Evolutionary conservation across 2,888 invertebrate species (phyloP), one percentile per base, ranked within the genome.

Genomic region (Thalpophila matura): DNA sequence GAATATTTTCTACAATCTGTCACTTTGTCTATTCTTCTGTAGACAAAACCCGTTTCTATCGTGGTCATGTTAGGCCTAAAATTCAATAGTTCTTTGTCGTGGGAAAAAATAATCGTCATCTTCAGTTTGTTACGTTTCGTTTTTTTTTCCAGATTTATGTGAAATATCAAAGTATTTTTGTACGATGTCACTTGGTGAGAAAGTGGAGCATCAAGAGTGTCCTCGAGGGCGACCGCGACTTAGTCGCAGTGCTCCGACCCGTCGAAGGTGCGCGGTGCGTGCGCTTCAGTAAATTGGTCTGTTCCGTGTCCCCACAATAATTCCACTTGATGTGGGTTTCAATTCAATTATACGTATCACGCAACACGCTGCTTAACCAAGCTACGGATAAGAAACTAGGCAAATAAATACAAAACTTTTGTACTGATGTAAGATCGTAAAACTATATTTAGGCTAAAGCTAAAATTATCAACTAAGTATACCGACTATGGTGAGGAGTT

Each of bases 291-390:
- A 87, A 88, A 89, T 89, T 85, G 82, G 75, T 66, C 70, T 78
- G 85, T 89, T 88, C 84, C 88, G 86, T 89, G 88, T 86, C 86
- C 81, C 83, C 78, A 79, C 76, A 85, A 85, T 87, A 89, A 86
- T 87, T 85, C 81, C 82, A 86, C 85, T 87, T 85, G 86, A 88
- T 86, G 85, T 84, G 79, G 82, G 85, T 86, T 87, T 87, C 86
- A 86, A 91, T 90, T 89, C 86, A 88, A 90, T 91, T 90, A 90
- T 83, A 85, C 54, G 82, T 81, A 85, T 85, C 89, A 89, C 88
- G 89, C 89, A 80, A 89, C 75, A 64, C 56, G 73, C 74, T 64
- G 79, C 64, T 80, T 81, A 80, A 76, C 71, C 58, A 61, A 43
- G 38, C 49, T 57, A 49, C 62, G 64, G 51, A 53, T 60, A 69